phyloP scores from a whole-genome alignment of 2,888 invertebrate species.

The Lordiphosa fenestrarum region DNA sequence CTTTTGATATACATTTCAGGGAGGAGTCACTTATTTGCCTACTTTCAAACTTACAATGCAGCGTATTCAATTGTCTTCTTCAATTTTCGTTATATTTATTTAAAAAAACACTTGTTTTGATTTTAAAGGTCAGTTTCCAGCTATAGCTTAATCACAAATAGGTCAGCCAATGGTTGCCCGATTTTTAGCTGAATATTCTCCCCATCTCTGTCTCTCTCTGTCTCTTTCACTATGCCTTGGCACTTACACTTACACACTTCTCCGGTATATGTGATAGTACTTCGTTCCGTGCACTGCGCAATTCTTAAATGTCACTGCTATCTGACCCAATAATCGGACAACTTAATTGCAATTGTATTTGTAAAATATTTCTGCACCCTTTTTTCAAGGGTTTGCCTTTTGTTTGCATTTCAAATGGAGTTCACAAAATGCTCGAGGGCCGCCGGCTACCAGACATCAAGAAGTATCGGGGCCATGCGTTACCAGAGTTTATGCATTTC shows the following conservation, averaged over 20 bases:
- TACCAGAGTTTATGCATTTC: not conserved
- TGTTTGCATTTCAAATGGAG: conserved; percentile 2
- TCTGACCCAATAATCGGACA: conserved; percentile 75
- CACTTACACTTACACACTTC: not conserved
- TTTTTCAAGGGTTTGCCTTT: conserved; percentile 12
- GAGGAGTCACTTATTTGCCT: too few relatives aligned
- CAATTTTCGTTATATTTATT: not conserved
- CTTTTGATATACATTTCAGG: too few relatives aligned
- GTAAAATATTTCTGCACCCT: conserved; percentile 43
- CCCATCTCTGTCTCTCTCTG: too few relatives aligned
- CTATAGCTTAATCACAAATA: conserved; percentile 1
- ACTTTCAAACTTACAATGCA: too few relatives aligned
- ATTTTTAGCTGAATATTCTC: not conserved
- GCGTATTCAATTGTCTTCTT: not conserved
- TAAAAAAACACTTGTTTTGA: not conserved
- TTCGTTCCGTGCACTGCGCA: conserved; percentile 30
- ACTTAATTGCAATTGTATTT: conserved; percentile 71
- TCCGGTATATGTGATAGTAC: conserved; percentile 1
- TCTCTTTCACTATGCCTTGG: not conserved
- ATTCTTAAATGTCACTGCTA: conserved; percentile 60
- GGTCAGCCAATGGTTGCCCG: not conserved
- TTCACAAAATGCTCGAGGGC: too few relatives aligned
- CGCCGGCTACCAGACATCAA: too few relatives aligned
- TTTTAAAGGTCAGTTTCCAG: not conserved
- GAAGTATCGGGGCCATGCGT: not conserved